Conservation (phyloP, 2,888 invertebrate genomes). For the Bugula neritina region DNA sequence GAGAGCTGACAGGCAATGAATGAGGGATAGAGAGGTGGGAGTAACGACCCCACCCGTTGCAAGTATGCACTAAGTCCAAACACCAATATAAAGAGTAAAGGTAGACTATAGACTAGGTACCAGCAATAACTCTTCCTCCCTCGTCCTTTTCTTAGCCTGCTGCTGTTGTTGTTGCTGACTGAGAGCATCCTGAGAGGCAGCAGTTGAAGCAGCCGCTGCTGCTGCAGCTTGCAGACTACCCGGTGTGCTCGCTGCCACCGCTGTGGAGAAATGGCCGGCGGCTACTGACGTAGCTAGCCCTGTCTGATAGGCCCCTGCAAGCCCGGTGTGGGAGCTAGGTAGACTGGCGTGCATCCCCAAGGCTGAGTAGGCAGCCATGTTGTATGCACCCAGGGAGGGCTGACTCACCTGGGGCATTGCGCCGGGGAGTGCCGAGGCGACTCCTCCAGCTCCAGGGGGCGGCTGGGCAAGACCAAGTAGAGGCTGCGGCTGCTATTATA, state of each 20-base stretch:
- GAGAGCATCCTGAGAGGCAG: constrained; percentile 10
- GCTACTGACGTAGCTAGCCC: background rate
- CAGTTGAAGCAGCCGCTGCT: background rate
- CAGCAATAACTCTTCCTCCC: constrained; percentile 20
- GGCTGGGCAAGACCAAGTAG: constrained; percentile 6
- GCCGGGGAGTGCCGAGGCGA: background rate
- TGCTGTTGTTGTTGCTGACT: constrained; percentile 20
- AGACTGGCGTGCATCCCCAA: constrained; percentile 18
- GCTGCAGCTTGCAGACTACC: constrained; percentile 23
- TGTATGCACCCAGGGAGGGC: constrained; percentile 1
- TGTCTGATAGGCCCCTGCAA: background rate
- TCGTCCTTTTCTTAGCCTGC: constrained; percentile 23
- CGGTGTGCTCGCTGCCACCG: background rate
- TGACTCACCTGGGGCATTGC: constrained; percentile 15
- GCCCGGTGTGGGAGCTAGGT: background rate
- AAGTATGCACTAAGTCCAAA: no score
- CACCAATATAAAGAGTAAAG: background rate
- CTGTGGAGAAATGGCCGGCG: background rate
- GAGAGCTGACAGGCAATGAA: background rate
- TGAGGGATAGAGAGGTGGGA: background rate
- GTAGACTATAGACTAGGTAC: constrained; percentile 8
- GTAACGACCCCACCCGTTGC: no score
- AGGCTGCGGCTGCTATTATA: background rate
- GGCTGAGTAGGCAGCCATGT: background rate
- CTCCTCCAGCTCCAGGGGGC: background rate